phyloP scores from a whole-genome alignment of 2,113 vertebrate species.

The Natator depressus region DNA sequence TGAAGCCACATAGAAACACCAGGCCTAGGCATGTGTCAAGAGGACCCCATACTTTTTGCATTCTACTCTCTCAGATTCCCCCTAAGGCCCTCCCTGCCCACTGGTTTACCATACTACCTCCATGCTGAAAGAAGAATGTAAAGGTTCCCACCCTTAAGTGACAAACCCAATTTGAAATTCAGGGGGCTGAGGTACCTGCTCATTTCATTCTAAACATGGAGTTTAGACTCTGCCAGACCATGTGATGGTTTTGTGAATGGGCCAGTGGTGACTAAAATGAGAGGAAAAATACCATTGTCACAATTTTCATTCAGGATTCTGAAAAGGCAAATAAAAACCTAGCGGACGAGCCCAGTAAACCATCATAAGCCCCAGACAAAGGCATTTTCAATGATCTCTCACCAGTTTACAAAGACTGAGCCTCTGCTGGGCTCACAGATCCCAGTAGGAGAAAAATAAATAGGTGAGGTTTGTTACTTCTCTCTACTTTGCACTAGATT shows the following conservation, averaged over 20 bases:
- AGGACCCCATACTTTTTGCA: not conserved
- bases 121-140: not conserved
- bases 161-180: not conserved
- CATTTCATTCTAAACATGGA: not conserved
- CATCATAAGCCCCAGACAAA: not conserved
- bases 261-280: not conserved
- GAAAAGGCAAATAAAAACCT: not conserved
- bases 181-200: not conserved
- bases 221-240: not conserved
- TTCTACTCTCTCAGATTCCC: not conserved
- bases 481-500: not conserved
- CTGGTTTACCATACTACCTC: not conserved
- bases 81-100: not conserved
- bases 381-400: not conserved
- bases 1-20: not conserved
- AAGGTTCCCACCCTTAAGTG: not conserved
- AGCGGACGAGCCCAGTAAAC: not conserved
- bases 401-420: not conserved
- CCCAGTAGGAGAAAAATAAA: not conserved
- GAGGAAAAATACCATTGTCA: not conserved
- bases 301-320: not conserved
- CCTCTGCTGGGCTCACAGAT: not conserved
- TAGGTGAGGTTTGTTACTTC: not conserved
- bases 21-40: not conserved
- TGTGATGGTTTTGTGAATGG: not conserved